Base-by-base conservation (phyloP, 2,888 invertebrate genomes). In the Pandemis cinnamomeana region DNA sequence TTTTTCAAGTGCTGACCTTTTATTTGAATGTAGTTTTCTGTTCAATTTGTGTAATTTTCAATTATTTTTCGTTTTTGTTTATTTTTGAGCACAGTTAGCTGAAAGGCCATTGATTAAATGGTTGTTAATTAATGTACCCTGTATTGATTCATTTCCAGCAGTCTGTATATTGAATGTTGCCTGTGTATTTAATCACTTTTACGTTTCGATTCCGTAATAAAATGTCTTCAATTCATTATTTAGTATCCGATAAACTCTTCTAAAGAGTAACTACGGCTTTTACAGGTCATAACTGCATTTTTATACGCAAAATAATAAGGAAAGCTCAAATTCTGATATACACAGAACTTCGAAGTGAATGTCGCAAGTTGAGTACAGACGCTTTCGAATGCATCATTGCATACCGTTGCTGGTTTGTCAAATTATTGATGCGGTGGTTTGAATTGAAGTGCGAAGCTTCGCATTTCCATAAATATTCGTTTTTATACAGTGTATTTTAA, bases 351-450 rank as follows among this genome's bases (percentile, higher is more conserved):
- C 75, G 81, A 87, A 87, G 87, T 89, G 88, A 90, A 88, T 89
- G 89, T 84, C 71, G 79, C 53, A 82, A 78, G 61, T 74, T 27
- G 20, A 71, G 80, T 94, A 94, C 93, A 91, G 93, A 92, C 93
- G 89, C 82, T 71, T 71, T 77, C 8, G 80, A 93, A 91, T 87
- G 84, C 84, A 78, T 75, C 81, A 82, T 82, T 86, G 79, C 89
- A 58, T 72, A 78, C 80, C 78, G 78, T 82, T 83, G 80, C 83
- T 88, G 86, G 88, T 90, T 90, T 93, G 93, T 92, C 93, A 94
- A 87, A 89, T 91, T 93, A 94, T 94, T 93, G 94, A 94, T 94
- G 94, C 94, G 94, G 94, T 94, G 94, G 94, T 94, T 94, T 94
- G 91, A 93, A 92, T 91, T 91, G 87, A 86, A 85, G 88, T 93